Conservation (phyloP, 2,797 vertebrate species). For the Sebastolobus alascanus region DNA sequence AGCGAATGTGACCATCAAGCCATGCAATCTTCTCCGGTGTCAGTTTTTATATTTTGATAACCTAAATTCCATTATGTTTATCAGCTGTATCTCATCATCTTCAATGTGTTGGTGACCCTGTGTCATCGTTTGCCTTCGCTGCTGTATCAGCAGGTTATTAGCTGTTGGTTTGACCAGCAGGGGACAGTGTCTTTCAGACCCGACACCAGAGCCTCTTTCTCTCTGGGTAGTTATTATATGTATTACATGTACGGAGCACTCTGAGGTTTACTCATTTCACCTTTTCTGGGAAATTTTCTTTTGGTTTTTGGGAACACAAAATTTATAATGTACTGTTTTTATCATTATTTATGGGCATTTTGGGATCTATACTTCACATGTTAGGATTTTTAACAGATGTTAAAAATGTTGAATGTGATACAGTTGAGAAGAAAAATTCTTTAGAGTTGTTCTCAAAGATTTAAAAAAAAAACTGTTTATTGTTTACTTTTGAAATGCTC, state of each 20-base stretch:
- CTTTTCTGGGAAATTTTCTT: constrained; percentile 43
- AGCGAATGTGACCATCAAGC: constrained; percentile 34
- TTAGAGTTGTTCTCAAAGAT: constrained; percentile 61
- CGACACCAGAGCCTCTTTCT: constrained; percentile 16
- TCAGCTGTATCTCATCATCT: constrained; percentile 30
- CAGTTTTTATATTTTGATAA: constrained; percentile 11
- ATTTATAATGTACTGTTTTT: constrained; percentile 43
- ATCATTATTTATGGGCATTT: constrained; percentile 63
- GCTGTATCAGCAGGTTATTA: constrained; percentile 81
- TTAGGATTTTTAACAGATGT: constrained; percentile 28
- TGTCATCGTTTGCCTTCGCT: constrained; percentile 60
- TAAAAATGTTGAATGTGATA: constrained; percentile 48
- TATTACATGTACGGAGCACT: constrained; percentile 26
- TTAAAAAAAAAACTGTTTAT: neutral
- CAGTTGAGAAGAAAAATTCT: constrained; percentile 40
- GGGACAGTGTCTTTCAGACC: constrained; percentile 74
- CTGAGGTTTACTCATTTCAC: constrained; percentile 55
- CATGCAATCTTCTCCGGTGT: constrained; percentile 16
- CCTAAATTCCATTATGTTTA: neutral
- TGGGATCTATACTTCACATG: constrained; percentile 26
- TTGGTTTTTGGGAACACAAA: constrained; percentile 29
- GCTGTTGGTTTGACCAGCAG: constrained; percentile 76
- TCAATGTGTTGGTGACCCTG: constrained; percentile 43
- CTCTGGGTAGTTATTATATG: constrained; percentile 35
- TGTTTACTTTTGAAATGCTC: constrained; percentile 66